Evolutionary conservation across 1,140 invertebrate genomes (phyloP), one percentile per base, ranked within the genome.

Genomic region (Hypothenemus hampei): DNA sequence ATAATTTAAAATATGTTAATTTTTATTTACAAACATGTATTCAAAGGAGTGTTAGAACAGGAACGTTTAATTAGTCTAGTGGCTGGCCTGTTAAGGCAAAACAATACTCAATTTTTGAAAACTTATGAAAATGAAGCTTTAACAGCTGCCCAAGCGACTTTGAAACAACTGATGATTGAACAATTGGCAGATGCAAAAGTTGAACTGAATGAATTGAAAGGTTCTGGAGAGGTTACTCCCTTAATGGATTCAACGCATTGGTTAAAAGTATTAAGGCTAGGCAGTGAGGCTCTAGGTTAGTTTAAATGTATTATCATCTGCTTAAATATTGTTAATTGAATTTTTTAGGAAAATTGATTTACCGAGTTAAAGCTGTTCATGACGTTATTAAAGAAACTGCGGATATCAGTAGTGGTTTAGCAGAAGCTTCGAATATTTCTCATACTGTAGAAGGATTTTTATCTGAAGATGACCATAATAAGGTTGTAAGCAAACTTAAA

Each of bases 91-190:
- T 72, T 96, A 16, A 75, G 91, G 26, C 82, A 92, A 66, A 86
- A 90, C 64, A 84, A 90, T 71, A 88, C 89, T 68, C 81, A 86
- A 61, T 96, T 97, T 72, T 79, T 96, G 37, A 89, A 95, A 63
- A 81, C 82, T 16, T 94, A 92, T 63, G 86, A 88, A 74, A 85
- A 90, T 64, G 94, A 97, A 75, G 85, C 90, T 7, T 85, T 89
- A 52, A 91, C 89, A 33, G 87, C 92, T 15, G 83, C 96, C 20
- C 87, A 91, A 70, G 84, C 92, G 15, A 81, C 88, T 31, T 82
- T 95, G 5, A 97, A 97, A 75, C 91, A 94, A 75, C 82, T 85
- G 58, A 81, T 89, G 23, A 89, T 90, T 62, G 87, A 91, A 74
- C 82, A 86, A 23, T 72, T 90, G 44, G 81, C 83, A 63, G 79